Conservation (phyloP, 2,113 vertebrate genomes). For the Mastomys natalensis region DNA sequence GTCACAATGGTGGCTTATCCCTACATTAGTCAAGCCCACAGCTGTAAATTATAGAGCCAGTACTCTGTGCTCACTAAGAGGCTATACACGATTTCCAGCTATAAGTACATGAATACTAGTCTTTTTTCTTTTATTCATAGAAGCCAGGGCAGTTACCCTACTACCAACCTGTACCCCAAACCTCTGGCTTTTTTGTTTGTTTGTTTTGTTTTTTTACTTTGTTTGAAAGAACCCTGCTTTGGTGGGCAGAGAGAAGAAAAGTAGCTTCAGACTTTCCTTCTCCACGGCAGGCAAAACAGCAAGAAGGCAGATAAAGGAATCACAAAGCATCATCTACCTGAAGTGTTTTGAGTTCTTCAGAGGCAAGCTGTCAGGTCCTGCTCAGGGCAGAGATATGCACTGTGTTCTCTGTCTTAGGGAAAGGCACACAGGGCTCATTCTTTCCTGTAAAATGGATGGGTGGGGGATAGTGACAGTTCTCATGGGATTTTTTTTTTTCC, state of each 20-base stretch:
- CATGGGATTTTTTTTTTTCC: slow-evolving; percentile 1
- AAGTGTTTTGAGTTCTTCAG: background rate
- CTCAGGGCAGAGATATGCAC: background rate
- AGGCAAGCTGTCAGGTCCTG: background rate
- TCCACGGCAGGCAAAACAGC: background rate
- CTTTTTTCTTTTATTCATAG: too few relatives aligned
- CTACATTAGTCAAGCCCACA: rapidly evolving
- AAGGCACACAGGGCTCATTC: background rate
- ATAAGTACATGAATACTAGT: background rate
- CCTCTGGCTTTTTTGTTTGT: background rate
- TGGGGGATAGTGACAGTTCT: background rate
- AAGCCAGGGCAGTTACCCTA: background rate
- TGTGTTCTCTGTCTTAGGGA: background rate
- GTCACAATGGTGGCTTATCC: rapidly evolving
- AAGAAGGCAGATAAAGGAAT: background rate
- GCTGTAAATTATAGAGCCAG: background rate
- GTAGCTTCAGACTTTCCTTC: background rate
- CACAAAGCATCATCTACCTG: background rate
- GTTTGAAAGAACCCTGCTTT: background rate
- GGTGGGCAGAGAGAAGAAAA: background rate
- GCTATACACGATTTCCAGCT: background rate
- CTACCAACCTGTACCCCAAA: background rate
- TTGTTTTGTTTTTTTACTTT: background rate
- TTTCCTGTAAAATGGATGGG: background rate
- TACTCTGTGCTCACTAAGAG: background rate